Evolutionary conservation across 2,888 invertebrate species (phyloP), one percentile per base, ranked within the genome.

Genomic region (Allophyes oxyacanthae): DNA sequence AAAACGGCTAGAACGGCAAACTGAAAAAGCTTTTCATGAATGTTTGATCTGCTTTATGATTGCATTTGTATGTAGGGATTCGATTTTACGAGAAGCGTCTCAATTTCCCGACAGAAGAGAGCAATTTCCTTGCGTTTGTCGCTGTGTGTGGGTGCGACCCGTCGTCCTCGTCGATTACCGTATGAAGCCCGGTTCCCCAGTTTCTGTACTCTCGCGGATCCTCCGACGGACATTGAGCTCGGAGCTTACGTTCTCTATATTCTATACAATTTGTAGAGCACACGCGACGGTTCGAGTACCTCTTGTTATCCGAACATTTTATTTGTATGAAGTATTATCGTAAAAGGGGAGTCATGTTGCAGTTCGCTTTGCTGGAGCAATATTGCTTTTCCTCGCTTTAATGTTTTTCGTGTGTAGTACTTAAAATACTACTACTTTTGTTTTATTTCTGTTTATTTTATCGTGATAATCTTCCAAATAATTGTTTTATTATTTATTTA

Each of bases 71-170:
- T 72, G 65, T 71, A 66, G 72, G 65, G 76, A 82, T 82, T 86
- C 81, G 81, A 84, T 85, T 88, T 86, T 84, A 83, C 78, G 80
- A 87, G 80, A 69, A 85, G 81, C 85, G 75, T 85, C 88, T 90
- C 89, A 87, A 90, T 91, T 91, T 91, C 89, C 91, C 84, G 80
- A 65, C 75, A 81, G 80, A 78, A 80, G 82, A 75, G 78, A 80
- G 86, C 89, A 89, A 92, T 92, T 91, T 92, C 91, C 90, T 89
- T 75, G 76, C 82, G 88, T 88, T 89, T 89, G 89, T 84, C 86
- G 80, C 66, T 64, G 65, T 77, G 72, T 67, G 61, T 50, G 49
- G 40, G 51, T 46, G 51, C 61, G 48, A 63, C 44, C 37, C 57
- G 64, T 58, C 50, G 65, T 59, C 48, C 34, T 50, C 50, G 56